phyloP scores from a whole-genome alignment of 2,888 invertebrate genomes.

The Melieria omissa region DNA sequence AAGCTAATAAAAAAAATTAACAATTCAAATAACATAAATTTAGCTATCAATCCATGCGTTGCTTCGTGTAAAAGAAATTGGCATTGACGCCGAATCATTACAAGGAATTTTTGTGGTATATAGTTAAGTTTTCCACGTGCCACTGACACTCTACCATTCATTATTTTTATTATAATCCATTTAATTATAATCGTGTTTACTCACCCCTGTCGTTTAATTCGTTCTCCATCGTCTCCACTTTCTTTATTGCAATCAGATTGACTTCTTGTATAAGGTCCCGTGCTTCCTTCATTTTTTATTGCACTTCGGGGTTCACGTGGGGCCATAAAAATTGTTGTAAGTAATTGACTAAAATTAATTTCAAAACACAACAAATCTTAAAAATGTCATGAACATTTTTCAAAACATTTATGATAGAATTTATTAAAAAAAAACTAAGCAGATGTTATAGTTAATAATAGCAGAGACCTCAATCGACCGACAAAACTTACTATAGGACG shows the following conservation, averaged over 20 bases:
- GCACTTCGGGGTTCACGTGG: too few relatives aligned
- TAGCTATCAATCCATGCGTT: background rate
- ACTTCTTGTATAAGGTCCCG: slow-evolving; percentile 51
- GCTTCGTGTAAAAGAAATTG: background rate
- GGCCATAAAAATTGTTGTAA: too few relatives aligned
- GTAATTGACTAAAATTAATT: too few relatives aligned
- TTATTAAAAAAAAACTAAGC: too few relatives aligned
- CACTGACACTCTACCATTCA: background rate
- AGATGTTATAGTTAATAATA: too few relatives aligned
- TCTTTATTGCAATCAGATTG: slow-evolving; percentile 50
- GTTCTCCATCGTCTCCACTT: slow-evolving; percentile 51
- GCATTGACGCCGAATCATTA: slow-evolving; percentile 12
- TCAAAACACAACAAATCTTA: too few relatives aligned
- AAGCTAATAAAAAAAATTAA: background rate
- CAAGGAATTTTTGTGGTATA: background rate
- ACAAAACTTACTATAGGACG: too few relatives aligned
- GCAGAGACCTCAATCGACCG: too few relatives aligned
- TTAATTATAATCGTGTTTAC: slow-evolving; percentile 23
- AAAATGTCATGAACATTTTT: too few relatives aligned
- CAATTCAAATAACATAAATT: background rate
- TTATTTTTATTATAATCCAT: background rate
- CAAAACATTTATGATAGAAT: too few relatives aligned
- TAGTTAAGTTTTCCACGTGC: slow-evolving; percentile 15
- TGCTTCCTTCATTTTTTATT: slow-evolving; percentile 55
- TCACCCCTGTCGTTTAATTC: slow-evolving; percentile 53